These are phyloP conservation scores for Cephonodes hylas DNA, from an alignment of 2,888 invertebrate genomes.

Conservation along the genomic window DNA sequence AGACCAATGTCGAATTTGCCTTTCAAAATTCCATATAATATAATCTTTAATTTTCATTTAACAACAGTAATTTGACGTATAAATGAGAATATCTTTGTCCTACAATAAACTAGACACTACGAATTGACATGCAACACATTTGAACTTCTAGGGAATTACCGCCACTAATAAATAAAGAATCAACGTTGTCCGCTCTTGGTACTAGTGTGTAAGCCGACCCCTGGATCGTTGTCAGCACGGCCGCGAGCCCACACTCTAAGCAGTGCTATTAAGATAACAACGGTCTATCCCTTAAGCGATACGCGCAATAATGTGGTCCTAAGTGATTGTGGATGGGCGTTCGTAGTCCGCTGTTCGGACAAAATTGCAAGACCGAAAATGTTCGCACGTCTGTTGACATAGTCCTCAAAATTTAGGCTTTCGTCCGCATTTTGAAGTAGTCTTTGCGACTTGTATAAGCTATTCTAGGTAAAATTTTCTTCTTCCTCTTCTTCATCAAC, in stretches of 20 bases:
- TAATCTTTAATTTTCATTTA: too few relatives aligned
- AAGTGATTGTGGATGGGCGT: slow-evolving; percentile 40
- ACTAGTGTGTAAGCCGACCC: slow-evolving; percentile 24
- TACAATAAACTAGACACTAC: too few relatives aligned
- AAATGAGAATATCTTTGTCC: too few relatives aligned
- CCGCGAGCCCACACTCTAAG: slow-evolving; percentile 39
- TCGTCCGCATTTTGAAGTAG: neutral
- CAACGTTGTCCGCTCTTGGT: neutral
- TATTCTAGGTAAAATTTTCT: too few relatives aligned
- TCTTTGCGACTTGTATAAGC: neutral
- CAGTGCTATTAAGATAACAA: slow-evolving; percentile 38
- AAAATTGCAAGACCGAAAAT: neutral
- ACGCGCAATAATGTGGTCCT: slow-evolving; percentile 44
- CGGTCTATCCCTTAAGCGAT: slow-evolving; percentile 35
- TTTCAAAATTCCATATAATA: too few relatives aligned
- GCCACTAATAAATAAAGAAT: neutral
- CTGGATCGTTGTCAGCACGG: slow-evolving; percentile 30
- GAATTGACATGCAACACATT: too few relatives aligned
- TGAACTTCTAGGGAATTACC: neutral
- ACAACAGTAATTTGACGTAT: too few relatives aligned
- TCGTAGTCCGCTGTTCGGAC: slow-evolving; percentile 4
- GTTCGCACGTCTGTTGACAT: neutral
- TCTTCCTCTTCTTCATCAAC: too few relatives aligned
- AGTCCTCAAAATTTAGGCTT: neutral
- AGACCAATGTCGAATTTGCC: too few relatives aligned